Percentiles rank a stretch among this genome's conserved stretches.
phyloP scores from a whole-genome alignment of 2,113 vertebrate species.

The Plectropomus leopardus region DNA sequence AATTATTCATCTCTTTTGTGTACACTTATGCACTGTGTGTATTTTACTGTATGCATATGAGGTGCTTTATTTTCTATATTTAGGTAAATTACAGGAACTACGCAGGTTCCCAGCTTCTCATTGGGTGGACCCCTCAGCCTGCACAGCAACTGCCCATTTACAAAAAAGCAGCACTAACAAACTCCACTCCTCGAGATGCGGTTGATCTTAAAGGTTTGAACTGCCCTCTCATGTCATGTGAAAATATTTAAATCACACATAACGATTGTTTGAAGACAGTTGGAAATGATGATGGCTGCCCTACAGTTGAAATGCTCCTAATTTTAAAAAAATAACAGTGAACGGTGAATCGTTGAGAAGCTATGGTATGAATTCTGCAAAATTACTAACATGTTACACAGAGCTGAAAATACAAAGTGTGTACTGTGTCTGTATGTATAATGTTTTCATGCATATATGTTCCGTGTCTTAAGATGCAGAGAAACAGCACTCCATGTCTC shows the following conservation, averaged over 20 bases:
- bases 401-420: neutral
- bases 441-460: conserved; percentile 17
- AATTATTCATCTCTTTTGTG: neutral
- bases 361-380: neutral
- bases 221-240: neutral
- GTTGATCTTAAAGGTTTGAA: conserved; percentile 64
- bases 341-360: neutral
- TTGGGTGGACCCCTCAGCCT: conserved; percentile 7
- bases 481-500: conserved; percentile 71
- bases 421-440: neutral
- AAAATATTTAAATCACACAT: neutral
- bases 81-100: conserved; percentile 91
- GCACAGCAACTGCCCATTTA: neutral
- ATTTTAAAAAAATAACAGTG: neutral
- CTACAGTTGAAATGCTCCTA: neutral
- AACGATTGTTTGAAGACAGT: neutral
- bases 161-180: conserved; percentile 26
- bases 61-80: conserved; percentile 26
- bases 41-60: neutral
- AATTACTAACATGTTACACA: neutral
- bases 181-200: neutral
- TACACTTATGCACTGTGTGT: neutral
- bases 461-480: conserved; percentile 78
- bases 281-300: neutral
- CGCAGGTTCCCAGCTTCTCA: conserved; percentile 83